phyloP scores from a whole-genome alignment of 2,113 vertebrate species.

The Myiagra hebetior region DNA sequence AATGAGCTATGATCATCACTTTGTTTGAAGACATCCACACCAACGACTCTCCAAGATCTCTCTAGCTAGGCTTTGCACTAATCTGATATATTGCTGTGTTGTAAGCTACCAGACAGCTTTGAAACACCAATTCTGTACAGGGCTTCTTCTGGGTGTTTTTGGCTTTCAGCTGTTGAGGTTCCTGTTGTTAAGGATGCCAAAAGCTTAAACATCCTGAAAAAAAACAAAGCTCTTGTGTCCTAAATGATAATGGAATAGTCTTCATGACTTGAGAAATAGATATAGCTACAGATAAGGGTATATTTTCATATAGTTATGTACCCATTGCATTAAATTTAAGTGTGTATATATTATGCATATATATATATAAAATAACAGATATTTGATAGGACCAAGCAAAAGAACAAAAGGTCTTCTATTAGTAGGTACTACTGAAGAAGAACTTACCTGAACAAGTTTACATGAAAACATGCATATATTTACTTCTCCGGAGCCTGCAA shows the following conservation, averaged over 20 bases:
- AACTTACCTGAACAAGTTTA: not conserved
- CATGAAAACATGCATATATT: not conserved
- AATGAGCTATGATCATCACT: rapidly evolving
- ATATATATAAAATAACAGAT: not conserved
- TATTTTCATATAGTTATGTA: not conserved
- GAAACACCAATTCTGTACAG: not conserved
- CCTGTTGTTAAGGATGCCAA: not conserved
- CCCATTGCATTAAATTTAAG: not conserved
- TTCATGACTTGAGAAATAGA: not conserved
- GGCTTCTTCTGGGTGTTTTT: not conserved
- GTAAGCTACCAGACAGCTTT: not conserved
- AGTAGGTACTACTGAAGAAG: not conserved
- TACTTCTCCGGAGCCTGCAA: not conserved
- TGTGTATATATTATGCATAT: not conserved
- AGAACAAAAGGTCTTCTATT: not conserved
- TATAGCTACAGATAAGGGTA: not conserved
- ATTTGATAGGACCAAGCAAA: not conserved
- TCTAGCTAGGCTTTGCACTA: not conserved
- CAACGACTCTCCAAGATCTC: rapidly evolving
- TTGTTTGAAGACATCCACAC: not conserved
- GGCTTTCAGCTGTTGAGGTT: not conserved
- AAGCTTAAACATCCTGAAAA: not conserved
- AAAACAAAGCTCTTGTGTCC: not conserved
- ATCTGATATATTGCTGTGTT: rapidly evolving
- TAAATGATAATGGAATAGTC: not conserved